Conservation (phyloP, 2,113 vertebrate species). For the Hippolais icterina region DNA sequence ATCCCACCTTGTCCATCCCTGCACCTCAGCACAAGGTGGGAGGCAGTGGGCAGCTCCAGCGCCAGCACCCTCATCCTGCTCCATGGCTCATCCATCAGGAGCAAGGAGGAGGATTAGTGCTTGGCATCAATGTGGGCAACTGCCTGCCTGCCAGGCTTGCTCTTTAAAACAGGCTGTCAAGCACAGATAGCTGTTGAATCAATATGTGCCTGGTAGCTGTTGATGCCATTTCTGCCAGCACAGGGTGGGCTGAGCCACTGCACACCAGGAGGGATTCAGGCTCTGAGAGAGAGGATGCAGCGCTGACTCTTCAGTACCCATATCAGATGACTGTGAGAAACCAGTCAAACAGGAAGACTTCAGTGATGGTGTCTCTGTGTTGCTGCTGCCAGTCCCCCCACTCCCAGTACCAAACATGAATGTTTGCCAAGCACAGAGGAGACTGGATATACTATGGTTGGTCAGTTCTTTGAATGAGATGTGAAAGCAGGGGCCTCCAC, state of each 20-base stretch:
- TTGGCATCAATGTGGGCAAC: not conserved
- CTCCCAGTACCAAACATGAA: not conserved
- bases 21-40: not conserved
- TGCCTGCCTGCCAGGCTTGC: not conserved
- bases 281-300: not conserved
- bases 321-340: not conserved
- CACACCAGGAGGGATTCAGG: not conserved
- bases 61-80: not conserved
- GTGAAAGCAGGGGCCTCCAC: slow-evolving; percentile 25
- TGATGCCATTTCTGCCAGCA: not conserved
- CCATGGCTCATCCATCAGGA: not conserved
- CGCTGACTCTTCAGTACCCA: not conserved
- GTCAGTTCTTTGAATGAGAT: slow-evolving; percentile 14
- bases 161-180: slow-evolving; percentile 1
- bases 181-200: not conserved
- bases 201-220: not conserved
- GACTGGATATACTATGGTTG: not conserved
- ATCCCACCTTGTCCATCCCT: not conserved
- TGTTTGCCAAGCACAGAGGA: slow-evolving; percentile 9
- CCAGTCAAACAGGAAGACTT: slow-evolving; percentile 40
- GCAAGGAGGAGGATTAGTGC: not conserved
- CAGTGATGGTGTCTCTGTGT: not conserved
- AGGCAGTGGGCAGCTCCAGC: not conserved
- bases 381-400: not conserved
- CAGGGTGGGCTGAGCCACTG: not conserved